These are phyloP conservation scores for Peribatodes rhomboidaria DNA, from an alignment of 2,888 invertebrate genomes.

Conservation along the genomic window DNA sequence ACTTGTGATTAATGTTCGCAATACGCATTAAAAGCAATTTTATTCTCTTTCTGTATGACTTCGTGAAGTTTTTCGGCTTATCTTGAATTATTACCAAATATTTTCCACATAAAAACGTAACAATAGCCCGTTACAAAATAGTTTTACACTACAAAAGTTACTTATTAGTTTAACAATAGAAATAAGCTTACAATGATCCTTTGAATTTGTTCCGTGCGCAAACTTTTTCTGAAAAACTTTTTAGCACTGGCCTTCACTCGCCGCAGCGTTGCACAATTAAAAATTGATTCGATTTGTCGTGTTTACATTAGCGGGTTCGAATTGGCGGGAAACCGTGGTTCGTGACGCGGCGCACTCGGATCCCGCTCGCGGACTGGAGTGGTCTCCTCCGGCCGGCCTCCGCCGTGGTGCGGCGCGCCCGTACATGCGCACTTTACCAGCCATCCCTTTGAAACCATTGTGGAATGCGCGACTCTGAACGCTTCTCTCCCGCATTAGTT, in stretches of 20 bases:
- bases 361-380: conserved; percentile 71
- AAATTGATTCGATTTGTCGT: conserved; percentile 54
- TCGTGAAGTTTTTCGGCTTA: conserved; percentile 48
- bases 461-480: conserved; percentile 74
- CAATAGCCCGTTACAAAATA: neutral
- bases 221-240: conserved; percentile 57
- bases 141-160: neutral
- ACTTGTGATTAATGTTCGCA: conserved; percentile 58
- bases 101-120: neutral
- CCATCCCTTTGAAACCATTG: conserved; percentile 72
- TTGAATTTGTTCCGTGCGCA: conserved; percentile 39
- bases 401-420: conserved; percentile 64
- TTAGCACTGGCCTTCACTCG: conserved; percentile 56
- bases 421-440: conserved; percentile 79
- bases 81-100: conserved; percentile 38
- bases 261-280: conserved; percentile 50
- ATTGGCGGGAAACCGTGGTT: conserved; percentile 51
- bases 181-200: conserved; percentile 42
- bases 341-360: conserved; percentile 61
- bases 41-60: conserved; percentile 61
- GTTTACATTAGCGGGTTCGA: conserved; percentile 63
- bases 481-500: conserved; percentile 70
- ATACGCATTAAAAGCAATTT: conserved; percentile 67
- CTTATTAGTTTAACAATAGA: conserved; percentile 10
- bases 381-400: conserved; percentile 56